Evolutionary conservation across 53 echinoderm and acorn worm species (phyloP), one percentile per base, ranked within the genome.

Genomic region (Paracentrotus lividus): DNA sequence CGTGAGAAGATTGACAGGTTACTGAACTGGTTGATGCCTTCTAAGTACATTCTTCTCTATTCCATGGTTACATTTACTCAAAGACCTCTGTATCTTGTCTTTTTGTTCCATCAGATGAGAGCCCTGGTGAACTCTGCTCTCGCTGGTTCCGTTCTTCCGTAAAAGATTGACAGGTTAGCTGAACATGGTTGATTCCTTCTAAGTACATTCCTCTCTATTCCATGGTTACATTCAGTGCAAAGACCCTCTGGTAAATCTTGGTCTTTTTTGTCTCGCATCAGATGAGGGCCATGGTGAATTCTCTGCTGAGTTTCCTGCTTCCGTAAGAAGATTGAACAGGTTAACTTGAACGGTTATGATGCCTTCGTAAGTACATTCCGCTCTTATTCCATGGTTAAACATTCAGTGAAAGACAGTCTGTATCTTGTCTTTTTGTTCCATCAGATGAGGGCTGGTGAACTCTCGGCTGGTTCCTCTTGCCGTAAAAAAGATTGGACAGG

Each of bases 211-310:
- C 98, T 8, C 92, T 98, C 10, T 98, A 98, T 92, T 95, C 95
- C 57, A 98, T 98, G 98, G 98, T 98, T 16, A 96, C 98, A 18
- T 98, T 98, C 90, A 96, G 95, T 59, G n/a, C n/a, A n/a, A n/a
- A n/a, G n/a, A n/a, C n/a, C n/a, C n/a, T n/a, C n/a, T n/a, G n/a
- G n/a, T n/a, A n/a, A n/a, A n/a, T n/a, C n/a, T n/a, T n/a, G n/a
- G 44, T 10, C 47, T 45, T 81, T 47, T 27, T 45, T 24, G 23
- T 47, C 12, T n/a, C n/a, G n/a, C 47, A 81, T 23, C 93, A 98
- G 98, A 98, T 98, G 98, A 95, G 98, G 77, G 84, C 89, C 34
- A 78, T 96, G 15, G 98, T 98, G 90, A 98, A 98, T 93, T 97
- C 98, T 4, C 93, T n/a, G 94, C 2, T 96, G 96, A 93, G n/a